phyloP scores from a whole-genome alignment of 2,888 invertebrate species.

The Mongoloraphidia duomilia region DNA sequence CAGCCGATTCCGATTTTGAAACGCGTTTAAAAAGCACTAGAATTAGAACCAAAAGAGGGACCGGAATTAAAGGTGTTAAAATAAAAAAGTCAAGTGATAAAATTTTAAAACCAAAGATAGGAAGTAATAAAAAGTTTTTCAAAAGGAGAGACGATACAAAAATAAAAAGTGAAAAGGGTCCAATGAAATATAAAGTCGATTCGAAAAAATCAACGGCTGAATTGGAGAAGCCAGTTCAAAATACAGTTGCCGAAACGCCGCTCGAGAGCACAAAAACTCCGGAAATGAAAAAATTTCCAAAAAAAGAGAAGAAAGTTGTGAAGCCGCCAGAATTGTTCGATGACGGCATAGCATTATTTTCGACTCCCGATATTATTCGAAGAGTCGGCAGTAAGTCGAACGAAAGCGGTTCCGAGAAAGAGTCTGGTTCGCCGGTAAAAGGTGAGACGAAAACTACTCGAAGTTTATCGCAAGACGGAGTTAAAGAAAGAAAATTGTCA shows the following conservation, averaged over 20 bases:
- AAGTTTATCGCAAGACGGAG: slow-evolving; percentile 19
- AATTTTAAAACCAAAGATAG: slow-evolving; percentile 17
- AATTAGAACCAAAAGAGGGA: no score
- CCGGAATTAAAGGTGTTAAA: no score
- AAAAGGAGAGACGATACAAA: slow-evolving; percentile 7
- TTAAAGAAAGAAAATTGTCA: neutral
- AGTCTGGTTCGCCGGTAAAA: slow-evolving; percentile 10
- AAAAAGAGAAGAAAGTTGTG: slow-evolving; percentile 31
- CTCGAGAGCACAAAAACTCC: slow-evolving; percentile 8
- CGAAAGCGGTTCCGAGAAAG: slow-evolving; percentile 20
- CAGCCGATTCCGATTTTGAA: slow-evolving; percentile 37
- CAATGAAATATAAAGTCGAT: slow-evolving; percentile 4
- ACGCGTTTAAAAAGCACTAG: slow-evolving; percentile 12
- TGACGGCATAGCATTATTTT: slow-evolving; percentile 57
- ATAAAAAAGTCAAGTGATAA: slow-evolving; percentile 17
- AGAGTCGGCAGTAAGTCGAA: slow-evolving; percentile 33
- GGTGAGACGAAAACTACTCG: slow-evolving; percentile 18
- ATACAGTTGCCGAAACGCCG: slow-evolving; percentile 22
- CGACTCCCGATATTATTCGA: slow-evolving; percentile 64
- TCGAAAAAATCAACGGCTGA: no score
- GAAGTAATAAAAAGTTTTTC: slow-evolving; percentile 15
- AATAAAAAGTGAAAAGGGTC: slow-evolving; percentile 10
- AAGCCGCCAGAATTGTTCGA: slow-evolving; percentile 34
- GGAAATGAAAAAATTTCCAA: slow-evolving; percentile 21
- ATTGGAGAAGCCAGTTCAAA: slow-evolving; percentile 21